Evolutionary conservation across 1,140 invertebrate species (phyloP).

Genomic region (Cyclina sinensis): DNA sequence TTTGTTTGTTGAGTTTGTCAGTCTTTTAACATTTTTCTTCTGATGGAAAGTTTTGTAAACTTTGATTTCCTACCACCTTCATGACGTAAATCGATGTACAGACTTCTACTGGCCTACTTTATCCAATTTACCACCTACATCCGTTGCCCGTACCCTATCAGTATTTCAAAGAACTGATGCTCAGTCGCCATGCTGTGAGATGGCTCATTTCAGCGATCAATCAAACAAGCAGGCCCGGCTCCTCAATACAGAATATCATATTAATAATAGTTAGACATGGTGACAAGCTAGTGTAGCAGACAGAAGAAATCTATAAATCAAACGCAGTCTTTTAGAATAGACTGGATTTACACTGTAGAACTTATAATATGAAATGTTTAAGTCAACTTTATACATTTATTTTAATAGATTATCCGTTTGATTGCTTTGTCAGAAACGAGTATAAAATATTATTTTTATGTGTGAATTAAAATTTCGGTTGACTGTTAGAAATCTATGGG

Average conservation of each 20-base stretch:
- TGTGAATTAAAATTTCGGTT: conserved; percentile 30
- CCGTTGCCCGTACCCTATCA: not conserved
- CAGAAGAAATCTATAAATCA: conserved; percentile 44
- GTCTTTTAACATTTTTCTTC: no score
- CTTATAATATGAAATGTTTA: conserved; percentile 45
- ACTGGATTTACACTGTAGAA: conserved; percentile 29
- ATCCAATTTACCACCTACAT: conserved; percentile 25
- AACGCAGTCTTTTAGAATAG: conserved; percentile 23
- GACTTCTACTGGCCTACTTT: not conserved
- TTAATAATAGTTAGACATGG: conserved; percentile 44
- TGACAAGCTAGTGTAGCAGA: conserved; percentile 14
- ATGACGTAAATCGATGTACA: not conserved
- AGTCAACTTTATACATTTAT: conserved; percentile 14
- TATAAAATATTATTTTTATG: conserved; percentile 52
- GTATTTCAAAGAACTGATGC: conserved; percentile 42
- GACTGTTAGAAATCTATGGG: conserved; percentile 36
- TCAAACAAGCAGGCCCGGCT: not conserved
- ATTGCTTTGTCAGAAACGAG: conserved; percentile 45
- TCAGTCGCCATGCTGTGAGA: conserved; percentile 6
- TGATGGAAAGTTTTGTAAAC: no score
- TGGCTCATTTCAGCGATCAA: conserved; percentile 10
- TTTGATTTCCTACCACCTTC: no score
- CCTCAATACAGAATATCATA: conserved; percentile 36
- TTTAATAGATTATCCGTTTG: conserved; percentile 27
- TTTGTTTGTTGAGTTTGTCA: no score